phyloP scores from a whole-genome alignment of 2,113 vertebrate genomes.

The Engraulis encrasicolus region DNA sequence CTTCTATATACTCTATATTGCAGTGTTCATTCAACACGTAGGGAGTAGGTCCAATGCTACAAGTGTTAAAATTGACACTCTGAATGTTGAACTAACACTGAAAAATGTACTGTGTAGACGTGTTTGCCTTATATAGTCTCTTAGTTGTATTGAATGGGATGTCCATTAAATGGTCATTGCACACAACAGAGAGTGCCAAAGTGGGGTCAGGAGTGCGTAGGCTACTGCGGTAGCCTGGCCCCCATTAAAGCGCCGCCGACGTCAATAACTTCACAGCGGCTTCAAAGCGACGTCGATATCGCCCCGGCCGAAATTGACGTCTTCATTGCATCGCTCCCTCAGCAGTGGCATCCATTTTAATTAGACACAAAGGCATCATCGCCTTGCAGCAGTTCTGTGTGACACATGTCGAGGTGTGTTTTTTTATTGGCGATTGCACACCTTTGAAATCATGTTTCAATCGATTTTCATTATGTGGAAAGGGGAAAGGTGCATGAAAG shows the following conservation, averaged over 20 bases:
- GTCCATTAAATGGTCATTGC: not conserved
- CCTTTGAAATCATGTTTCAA: not conserved
- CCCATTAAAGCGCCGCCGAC: too few relatives aligned
- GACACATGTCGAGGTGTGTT: not conserved
- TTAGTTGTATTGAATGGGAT: not conserved
- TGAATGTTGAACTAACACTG: too few relatives aligned
- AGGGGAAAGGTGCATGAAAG: not conserved
- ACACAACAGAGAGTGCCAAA: not conserved
- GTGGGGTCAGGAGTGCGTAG: too few relatives aligned
- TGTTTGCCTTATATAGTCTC: not conserved
- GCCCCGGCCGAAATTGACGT: not conserved
- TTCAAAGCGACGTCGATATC: too few relatives aligned
- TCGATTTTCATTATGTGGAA: not conserved
- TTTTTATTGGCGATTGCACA: not conserved
- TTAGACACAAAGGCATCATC: not conserved
- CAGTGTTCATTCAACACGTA: too few relatives aligned
- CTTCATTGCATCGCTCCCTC: not conserved
- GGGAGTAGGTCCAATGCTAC: too few relatives aligned
- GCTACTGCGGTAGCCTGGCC: too few relatives aligned
- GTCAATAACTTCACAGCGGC: too few relatives aligned
- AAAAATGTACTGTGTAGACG: not conserved
- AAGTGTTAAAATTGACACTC: too few relatives aligned
- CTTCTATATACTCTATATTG: too few relatives aligned
- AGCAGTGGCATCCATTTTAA: not conserved
- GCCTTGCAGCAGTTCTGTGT: not conserved